Evolutionary conservation across 2,113 vertebrate genomes (phyloP).

Genomic region (Coregonus clupeaformis): DNA sequence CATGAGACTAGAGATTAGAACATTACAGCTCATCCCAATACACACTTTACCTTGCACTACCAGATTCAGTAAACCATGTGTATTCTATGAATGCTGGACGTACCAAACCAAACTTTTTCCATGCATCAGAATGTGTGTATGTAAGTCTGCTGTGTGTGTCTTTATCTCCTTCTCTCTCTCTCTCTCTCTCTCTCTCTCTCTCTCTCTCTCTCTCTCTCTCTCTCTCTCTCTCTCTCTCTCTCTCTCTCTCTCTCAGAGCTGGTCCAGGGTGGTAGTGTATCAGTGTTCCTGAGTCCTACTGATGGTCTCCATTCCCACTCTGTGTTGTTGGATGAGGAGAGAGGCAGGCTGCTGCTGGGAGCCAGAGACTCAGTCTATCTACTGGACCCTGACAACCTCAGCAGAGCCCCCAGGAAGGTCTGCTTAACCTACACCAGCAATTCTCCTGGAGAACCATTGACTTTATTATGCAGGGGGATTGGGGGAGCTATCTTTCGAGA

Average conservation of each 20-base stretch:
- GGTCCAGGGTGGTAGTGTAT: constrained; percentile 86
- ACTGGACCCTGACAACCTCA: constrained; percentile 86
- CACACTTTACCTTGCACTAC: constrained; percentile 11
- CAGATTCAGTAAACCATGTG: too few species aligned
- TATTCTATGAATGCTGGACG: too few species aligned
- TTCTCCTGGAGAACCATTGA: neutral
- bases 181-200: neutral
- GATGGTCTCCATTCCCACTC: constrained; percentile 90
- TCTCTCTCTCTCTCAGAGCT: constrained; percentile 76
- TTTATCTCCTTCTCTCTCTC: neutral
- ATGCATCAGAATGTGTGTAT: neutral
- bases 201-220: neutral
- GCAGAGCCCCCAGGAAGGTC: constrained; percentile 88
- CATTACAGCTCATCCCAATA: constrained; percentile 32
- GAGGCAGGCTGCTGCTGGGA: constrained; percentile 84
- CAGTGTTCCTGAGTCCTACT: constrained; percentile 83
- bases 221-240: constrained; percentile 3
- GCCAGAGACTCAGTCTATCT: constrained; percentile 90
- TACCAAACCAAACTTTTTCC: neutral
- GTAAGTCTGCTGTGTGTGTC: neutral
- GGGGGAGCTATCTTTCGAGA: too few species aligned
- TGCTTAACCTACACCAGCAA: neutral
- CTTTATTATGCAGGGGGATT: too few species aligned
- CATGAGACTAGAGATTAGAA: constrained; percentile 31
- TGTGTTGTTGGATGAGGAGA: constrained; percentile 92